Base-by-base conservation (phyloP, 2,113 vertebrate species). In the Calidris pugnax region DNA sequence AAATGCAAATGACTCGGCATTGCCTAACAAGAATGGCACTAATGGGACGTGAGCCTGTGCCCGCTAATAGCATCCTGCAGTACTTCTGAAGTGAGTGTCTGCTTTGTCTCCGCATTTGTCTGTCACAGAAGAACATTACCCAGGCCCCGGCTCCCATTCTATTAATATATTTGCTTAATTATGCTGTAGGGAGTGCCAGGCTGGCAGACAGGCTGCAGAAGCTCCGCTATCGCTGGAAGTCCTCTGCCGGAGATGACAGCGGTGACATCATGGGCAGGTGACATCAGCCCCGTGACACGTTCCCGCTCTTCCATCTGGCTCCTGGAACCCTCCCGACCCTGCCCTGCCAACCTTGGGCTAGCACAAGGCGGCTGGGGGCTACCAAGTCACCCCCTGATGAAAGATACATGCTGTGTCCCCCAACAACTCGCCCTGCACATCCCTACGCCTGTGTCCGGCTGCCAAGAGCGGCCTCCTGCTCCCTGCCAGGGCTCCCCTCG, bases 81-180 rank as follows among this genome's bases (percentile, higher is more conserved):
- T 35, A 92, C 89, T 90, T 86, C 73, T 95, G 93, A 96, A 86
- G 89, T 32, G 35, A 95, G 76, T 0, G 39, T 86, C 95, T 97
- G 96, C 94, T 95, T 97, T 97, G 93, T 96, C 89, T 96, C 97
- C 9, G 35, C 73, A 8, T 78, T 96, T 93, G 90, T 92, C 97
- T 96, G 84, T 90, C 89, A 92, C 59, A 72, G 18, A 78, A 86
- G 90, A 95, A 96, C 93, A 82, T 62, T 91, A 90, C 57, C 79
- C 79, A 91, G 93, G 87, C 90, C 85, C 59, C 4, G 6, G 37
- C 76, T 88, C 68, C 73, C 93, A 47, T 87, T 93, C 95, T 96
- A 96, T 97, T 97, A 94, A 96, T 96, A 93, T 60, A 90, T 85
- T 95, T 93, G 73, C 82, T 96, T 97, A 96, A 97, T 97, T 96